phyloP scores from a whole-genome alignment of 37 sponge, comb jelly and placozoan species.

The Halichondria panicea region DNA sequence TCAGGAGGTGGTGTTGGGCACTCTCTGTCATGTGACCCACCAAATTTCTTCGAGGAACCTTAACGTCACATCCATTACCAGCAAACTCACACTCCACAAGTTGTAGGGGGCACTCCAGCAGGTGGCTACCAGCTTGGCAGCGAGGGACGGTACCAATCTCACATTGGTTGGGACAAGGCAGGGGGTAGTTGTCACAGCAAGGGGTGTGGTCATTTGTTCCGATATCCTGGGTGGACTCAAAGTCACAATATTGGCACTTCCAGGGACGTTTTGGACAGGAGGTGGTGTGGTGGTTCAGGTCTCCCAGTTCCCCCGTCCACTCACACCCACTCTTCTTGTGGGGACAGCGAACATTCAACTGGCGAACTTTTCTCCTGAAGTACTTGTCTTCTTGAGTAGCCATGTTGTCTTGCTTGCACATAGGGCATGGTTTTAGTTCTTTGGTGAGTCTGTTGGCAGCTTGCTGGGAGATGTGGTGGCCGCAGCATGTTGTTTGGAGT shows the following conservation, averaged over 20 bases:
- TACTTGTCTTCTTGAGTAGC: no score
- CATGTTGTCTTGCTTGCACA: no score
- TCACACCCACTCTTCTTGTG: conserved; percentile 33
- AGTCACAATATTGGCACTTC: conserved; percentile 25
- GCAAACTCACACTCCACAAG: conserved; percentile 33
- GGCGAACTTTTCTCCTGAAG: conserved; percentile 11
- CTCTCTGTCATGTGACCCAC: conserved; percentile 16
- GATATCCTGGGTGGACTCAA: conserved; percentile 1
- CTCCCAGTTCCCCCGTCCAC: conserved; percentile 34
- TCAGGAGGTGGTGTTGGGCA: conserved; percentile 7
- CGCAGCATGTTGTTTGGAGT: no score
- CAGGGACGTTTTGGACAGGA: conserved; percentile 25
- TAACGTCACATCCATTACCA: conserved; percentile 21
- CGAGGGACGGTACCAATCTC: conserved; percentile 4
- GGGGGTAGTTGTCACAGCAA: conserved; percentile 11
- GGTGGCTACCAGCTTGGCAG: conserved; percentile 13
- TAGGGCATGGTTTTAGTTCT: no score
- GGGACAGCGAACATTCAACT: conserved; percentile 22
- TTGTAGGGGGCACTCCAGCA: conserved; percentile 30
- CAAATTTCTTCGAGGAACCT: conserved; percentile 7
- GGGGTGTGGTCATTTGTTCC: conserved; percentile 5
- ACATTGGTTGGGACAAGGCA: conserved; percentile 33
- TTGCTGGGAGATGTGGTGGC: no score
- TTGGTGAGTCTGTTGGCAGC: no score
- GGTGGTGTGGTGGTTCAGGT: conserved; percentile 3